Base-by-base conservation (phyloP, 37 sponge, comb jelly and placozoan species). In the Halichondria panicea region DNA sequence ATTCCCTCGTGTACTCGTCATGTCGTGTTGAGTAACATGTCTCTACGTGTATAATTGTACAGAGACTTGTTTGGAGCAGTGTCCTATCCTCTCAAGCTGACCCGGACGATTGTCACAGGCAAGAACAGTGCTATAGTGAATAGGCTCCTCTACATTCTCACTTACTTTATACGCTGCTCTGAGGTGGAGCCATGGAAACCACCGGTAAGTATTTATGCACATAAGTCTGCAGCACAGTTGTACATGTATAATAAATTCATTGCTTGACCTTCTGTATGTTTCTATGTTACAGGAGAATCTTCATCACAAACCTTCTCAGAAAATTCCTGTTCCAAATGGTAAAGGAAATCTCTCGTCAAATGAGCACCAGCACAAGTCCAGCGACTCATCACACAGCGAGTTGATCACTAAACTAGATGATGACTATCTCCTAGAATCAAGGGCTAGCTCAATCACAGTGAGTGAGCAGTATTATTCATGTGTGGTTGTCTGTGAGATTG, bases 111-210 rank as follows among this genome's bases (percentile, higher is more conserved):
- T 0, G 71, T 91, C 32, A 78, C 80, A 27, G 92, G 92, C 1
- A 74, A 79, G 54, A 50, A 68, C 3, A 53, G 18, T 1, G 38
- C 78, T 21, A 34, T 81, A 2, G 75, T 91, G 2, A 70, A 69
- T 68, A 63, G 81, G 11, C 76, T 91, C 1, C 72, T 91, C 48
- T 91, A 83, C 66, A 21, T 91, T 39, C 68, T 91, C 34, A 79
- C 88, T 36, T 91, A 91, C 88, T 91, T 91, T 72, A 91, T 91
- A 22, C 63, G 92, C 30, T 91, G 92, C 39, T 80, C 81, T 38
- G 87, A 87, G 43, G 63, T 87, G 12, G 64, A 87, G 55, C 71
- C 72, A 7, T 63, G 78, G 37, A 21, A 56, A 2, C 24, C 19
- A 28, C 71, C 8, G 52, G 52, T 48, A 18, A 48, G 52, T 48